phyloP scores from a whole-genome alignment of 2,888 invertebrate species.

The Aporophyla lueneburgensis region DNA sequence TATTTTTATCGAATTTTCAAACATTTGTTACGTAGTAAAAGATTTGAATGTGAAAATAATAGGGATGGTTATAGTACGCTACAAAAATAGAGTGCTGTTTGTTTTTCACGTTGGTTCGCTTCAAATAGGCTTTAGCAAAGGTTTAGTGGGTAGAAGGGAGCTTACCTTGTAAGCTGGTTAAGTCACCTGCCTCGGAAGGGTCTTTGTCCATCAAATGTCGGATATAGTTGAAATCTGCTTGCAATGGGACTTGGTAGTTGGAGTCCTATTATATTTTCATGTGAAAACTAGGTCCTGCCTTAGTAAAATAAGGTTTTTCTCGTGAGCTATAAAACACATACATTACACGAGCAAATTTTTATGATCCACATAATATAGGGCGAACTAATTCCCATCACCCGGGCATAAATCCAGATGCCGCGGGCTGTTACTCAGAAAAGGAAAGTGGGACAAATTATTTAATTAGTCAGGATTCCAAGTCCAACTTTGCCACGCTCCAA shows the following conservation, averaged over 20 bases:
- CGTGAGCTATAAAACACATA: not conserved
- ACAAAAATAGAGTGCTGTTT: not conserved
- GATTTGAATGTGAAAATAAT: not conserved
- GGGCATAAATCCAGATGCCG: not conserved
- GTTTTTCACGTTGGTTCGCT: not conserved
- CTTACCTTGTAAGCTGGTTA: constrained; percentile 23
- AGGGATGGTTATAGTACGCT: not conserved
- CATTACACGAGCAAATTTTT: not conserved
- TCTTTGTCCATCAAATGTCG: constrained; percentile 41
- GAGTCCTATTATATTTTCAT: not conserved
- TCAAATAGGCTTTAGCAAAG: constrained; percentile 13
- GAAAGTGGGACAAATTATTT: not conserved
- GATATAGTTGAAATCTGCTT: constrained; percentile 22
- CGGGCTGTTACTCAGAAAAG: not conserved
- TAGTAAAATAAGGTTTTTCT: not conserved
- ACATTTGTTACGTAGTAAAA: no score
- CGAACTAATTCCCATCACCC: not conserved
- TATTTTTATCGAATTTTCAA: not conserved
- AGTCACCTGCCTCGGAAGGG: constrained; percentile 5
- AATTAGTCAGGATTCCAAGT: not conserved
- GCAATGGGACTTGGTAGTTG: not conserved
- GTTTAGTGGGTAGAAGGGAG: not conserved
- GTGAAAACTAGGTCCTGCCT: not conserved
- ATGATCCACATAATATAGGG: not conserved
- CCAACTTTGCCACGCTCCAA: not conserved